Conservation (phyloP, 2,113 vertebrate species). For the Neogale vison region DNA sequence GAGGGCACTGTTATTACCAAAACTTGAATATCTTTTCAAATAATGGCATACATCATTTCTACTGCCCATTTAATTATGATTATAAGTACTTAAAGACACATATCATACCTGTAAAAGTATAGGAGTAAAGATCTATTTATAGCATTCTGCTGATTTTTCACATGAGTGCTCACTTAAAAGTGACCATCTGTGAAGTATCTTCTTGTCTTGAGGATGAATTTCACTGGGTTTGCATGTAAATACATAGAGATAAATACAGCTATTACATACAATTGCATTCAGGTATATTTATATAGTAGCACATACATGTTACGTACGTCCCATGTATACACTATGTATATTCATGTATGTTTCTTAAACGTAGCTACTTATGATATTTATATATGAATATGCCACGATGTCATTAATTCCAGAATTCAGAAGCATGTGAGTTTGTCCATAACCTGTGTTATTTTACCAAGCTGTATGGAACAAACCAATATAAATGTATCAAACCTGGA, state of each 20-base stretch:
- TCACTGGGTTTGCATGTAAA: not conserved
- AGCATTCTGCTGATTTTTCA: not conserved
- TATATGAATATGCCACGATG: not conserved
- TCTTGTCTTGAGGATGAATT: not conserved
- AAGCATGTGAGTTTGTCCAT: not conserved
- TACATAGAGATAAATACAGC: not conserved
- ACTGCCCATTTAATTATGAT: not conserved
- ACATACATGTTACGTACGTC: not conserved
- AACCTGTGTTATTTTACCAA: not conserved
- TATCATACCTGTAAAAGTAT: slow-evolving; percentile 26
- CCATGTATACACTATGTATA: not conserved
- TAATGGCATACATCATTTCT: not conserved
- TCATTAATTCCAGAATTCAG: slow-evolving; percentile 14
- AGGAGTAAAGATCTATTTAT: not conserved
- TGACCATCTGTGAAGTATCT: not conserved
- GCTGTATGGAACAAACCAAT: not conserved
- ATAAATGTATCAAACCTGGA: not conserved
- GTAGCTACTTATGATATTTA: not conserved
- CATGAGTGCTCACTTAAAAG: not conserved
- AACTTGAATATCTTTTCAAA: slow-evolving; percentile 33
- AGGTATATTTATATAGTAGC: not conserved
- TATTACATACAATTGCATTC: not conserved
- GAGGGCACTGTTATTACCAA: not conserved
- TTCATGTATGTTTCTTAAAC: not conserved
- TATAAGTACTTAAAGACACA: slow-evolving; percentile 50